Base-by-base conservation (phyloP, 2,888 invertebrate species). In the Eupithecia subfuscata region DNA sequence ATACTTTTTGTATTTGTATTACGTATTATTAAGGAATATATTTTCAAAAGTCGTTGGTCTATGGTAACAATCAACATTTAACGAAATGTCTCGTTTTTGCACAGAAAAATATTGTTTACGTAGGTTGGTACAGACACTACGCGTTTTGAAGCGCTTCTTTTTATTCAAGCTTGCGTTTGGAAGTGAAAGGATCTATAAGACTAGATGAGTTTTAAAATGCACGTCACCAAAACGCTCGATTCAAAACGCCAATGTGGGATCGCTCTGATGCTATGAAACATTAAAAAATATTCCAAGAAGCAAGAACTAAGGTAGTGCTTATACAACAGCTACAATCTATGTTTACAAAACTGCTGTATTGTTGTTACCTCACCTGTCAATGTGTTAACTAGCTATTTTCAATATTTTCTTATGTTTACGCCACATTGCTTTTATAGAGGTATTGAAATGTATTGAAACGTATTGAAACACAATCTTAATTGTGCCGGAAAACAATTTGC, bases 391-490 rank as follows among this genome's bases (percentile, higher is more conserved):
- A 76, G 75, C 60, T 52, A 79, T 78, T 82, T 83, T 83, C 78
- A 81, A 81, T 85, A 82, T 85, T 87, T 86, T 82, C 83, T 81
- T 79, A 78, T 81, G 81, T 84, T 88, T 83, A 87, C 83, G 80
- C 79, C 76, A 37, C 45, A 71, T 65, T 73, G 82, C 76, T 78
- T 83, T 89, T 90, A 92, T 92, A 87, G 90, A 86, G 65, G 60
- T 37, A 67, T 67, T 67, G 65, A 65, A 65, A 65, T n/a, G 87
- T 86, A 91, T 92, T 91, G 65, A 65, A 65, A 65, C 37, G 87
- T 86, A 91, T 92, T 91, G 90, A 91, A 93, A 92, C 87, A 87
- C 89, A 92, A 93, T 92, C 91, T 92, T 90, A 92, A 92, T 91
- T 86, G 88, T 90, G 87, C 89, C 90, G 91, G 93, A 91, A 93